Conservation (phyloP, 2,113 vertebrate species). For the Phyllopteryx taeniolatus region DNA sequence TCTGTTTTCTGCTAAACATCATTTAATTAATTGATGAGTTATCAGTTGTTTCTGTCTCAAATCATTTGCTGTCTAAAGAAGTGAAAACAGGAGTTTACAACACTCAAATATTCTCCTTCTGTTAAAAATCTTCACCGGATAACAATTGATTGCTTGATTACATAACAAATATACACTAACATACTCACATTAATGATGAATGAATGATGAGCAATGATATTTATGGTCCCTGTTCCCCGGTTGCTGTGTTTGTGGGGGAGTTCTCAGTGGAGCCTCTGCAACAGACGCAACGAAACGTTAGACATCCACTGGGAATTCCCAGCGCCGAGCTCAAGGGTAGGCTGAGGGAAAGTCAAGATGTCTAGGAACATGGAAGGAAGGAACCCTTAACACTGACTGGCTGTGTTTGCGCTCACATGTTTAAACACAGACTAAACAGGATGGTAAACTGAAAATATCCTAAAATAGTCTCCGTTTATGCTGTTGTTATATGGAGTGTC, state of each 20-base stretch:
- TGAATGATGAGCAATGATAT: not conserved
- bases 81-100: not conserved
- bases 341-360: slow-evolving; percentile 6
- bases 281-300: slow-evolving; percentile 8
- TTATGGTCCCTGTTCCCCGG: not conserved
- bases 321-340: slow-evolving; percentile 5
- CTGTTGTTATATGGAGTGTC: not conserved
- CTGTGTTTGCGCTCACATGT: not conserved
- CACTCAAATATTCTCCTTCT: not conserved
- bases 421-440: not conserved
- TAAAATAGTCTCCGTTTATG: not conserved
- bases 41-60: not conserved
- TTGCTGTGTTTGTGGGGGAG: slow-evolving; percentile 2
- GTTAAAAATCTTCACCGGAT: not conserved
- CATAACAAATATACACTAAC: not conserved
- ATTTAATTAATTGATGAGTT: too few species aligned
- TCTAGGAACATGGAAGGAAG: not conserved
- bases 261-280: not conserved
- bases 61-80: not conserved
- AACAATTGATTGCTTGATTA: not conserved
- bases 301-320: slow-evolving; percentile 8
- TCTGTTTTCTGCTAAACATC: not conserved
- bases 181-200: not conserved
- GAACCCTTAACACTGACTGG: not conserved
- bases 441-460: not conserved